Evolutionary conservation across 1,140 invertebrate species (phyloP).

Genomic region (Drosophila cardini): DNA sequence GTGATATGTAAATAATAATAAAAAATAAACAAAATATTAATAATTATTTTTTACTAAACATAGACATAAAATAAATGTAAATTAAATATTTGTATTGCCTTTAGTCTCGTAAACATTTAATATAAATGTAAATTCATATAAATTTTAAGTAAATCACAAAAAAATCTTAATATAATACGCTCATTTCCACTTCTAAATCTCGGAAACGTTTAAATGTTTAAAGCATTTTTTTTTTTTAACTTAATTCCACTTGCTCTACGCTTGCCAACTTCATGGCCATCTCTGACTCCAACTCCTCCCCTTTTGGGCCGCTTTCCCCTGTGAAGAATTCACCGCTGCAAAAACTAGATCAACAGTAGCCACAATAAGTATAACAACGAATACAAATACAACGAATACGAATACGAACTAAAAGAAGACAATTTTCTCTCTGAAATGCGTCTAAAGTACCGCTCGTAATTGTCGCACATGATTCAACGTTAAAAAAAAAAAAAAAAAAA

Average conservation of each 20-base stretch:
- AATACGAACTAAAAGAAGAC: conserved; percentile 34
- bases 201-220: conserved; percentile 15
- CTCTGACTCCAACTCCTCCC: neutral
- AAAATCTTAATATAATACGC: too few species aligned
- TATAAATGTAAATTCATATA: too few species aligned
- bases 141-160: too few species aligned
- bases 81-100: too few species aligned
- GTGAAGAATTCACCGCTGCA: conserved; percentile 29
- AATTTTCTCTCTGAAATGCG: conserved; percentile 55
- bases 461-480: conserved; percentile 74
- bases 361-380: neutral
- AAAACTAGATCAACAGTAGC: conserved; percentile 53
- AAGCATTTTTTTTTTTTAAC: conserved; percentile 14
- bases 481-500: conserved; percentile 25
- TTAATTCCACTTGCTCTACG: conserved; percentile 32
- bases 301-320: conserved; percentile 8
- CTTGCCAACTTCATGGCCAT: conserved; percentile 14
- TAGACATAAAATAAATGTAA: too few species aligned
- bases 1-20: too few species aligned
- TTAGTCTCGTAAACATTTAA: too few species aligned
- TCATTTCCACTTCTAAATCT: neutral
- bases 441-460: conserved; percentile 74
- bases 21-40: too few species aligned
- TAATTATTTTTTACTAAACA: too few species aligned
- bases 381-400: too few species aligned